Evolutionary conservation across 2,888 invertebrate genomes (phyloP).

Genomic region (Hydropsyche betteni): DNA sequence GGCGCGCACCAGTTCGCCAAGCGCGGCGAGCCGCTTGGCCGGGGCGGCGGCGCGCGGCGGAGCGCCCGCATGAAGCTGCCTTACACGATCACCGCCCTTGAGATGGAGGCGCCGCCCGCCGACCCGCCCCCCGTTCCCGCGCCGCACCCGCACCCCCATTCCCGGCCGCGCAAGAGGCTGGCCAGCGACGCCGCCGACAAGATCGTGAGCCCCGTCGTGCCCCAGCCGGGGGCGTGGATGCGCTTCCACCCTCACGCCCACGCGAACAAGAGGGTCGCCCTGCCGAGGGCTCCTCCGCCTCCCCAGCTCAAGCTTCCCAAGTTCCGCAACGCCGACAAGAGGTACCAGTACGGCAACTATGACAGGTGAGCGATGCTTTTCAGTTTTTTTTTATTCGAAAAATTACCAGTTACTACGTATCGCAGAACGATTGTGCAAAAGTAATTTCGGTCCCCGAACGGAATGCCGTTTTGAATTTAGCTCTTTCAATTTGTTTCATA

Average conservation of each 20-base stretch:
- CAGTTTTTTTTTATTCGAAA: too few species aligned
- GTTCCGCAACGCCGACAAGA: constrained; percentile 79
- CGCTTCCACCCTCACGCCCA: constrained; percentile 59
- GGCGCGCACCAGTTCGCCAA: too few species aligned
- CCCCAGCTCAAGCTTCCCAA: constrained; percentile 63
- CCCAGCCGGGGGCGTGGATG: constrained; percentile 89
- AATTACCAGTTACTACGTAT: too few species aligned
- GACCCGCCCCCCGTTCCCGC: constrained; percentile 53
- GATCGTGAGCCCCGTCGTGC: constrained; percentile 91
- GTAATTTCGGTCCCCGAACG: too few species aligned
- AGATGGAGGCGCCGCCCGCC: constrained; percentile 39
- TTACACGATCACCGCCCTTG: too few species aligned
- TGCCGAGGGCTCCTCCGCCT: constrained; percentile 55
- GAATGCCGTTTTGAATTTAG: too few species aligned
- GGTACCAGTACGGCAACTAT: constrained; percentile 96
- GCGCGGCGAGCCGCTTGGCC: too few species aligned
- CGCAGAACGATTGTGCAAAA: too few species aligned
- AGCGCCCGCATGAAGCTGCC: too few species aligned
- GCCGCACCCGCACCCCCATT: constrained; percentile 41
- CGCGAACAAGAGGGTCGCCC: constrained; percentile 57
- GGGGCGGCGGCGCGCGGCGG: too few species aligned
- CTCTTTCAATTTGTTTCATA: too few species aligned
- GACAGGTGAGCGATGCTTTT: constrained; percentile 68
- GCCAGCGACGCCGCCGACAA: constrained; percentile 74
- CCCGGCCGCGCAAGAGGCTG: constrained; percentile 61